Evolutionary conservation across 2,113 vertebrate species (phyloP).

Genomic region (Sebastes fasciatus): DNA sequence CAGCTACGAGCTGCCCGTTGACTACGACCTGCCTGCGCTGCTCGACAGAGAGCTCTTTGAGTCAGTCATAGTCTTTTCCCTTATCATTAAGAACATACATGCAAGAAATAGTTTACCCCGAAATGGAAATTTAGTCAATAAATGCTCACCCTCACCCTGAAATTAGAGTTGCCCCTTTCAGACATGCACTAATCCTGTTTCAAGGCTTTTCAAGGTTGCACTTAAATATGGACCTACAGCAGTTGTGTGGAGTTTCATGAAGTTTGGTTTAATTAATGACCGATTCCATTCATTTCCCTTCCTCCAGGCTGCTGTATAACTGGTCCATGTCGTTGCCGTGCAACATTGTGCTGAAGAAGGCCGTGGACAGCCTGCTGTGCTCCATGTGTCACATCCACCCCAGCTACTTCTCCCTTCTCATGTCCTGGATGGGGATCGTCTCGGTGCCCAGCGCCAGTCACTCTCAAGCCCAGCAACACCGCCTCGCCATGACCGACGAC

Average conservation of each 20-base stretch:
- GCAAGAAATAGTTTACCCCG: not conserved
- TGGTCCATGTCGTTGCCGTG: slow-evolving; percentile 99
- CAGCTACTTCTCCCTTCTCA: slow-evolving; percentile 95
- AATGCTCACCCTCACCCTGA: not conserved
- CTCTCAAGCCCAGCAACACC: slow-evolving; percentile 90
- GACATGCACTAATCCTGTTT: not conserved
- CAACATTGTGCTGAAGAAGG: slow-evolving; percentile 98
- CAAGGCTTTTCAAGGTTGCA: not conserved
- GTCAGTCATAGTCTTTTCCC: slow-evolving; percentile 84
- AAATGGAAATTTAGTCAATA: not conserved
- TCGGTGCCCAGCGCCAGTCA: slow-evolving; percentile 83
- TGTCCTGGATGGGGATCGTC: slow-evolving; percentile 98
- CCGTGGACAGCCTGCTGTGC: slow-evolving; percentile 97
- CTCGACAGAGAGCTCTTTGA: slow-evolving; percentile 96
- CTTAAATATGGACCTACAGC: not conserved
- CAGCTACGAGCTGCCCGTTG: slow-evolving; percentile 95
- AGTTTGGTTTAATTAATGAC: too few species aligned
- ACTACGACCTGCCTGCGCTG: slow-evolving; percentile 95
- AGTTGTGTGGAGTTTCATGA: not conserved
- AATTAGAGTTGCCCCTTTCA: not conserved
- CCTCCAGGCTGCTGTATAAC: slow-evolving; percentile 91
- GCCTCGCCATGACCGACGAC: slow-evolving; percentile 96
- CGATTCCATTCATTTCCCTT: slow-evolving; percentile 5
- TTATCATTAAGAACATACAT: not conserved
- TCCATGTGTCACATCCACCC: slow-evolving; percentile 99